Conservation (phyloP, 2,797 vertebrate genomes). For the Halcyon chelicuti region DNA sequence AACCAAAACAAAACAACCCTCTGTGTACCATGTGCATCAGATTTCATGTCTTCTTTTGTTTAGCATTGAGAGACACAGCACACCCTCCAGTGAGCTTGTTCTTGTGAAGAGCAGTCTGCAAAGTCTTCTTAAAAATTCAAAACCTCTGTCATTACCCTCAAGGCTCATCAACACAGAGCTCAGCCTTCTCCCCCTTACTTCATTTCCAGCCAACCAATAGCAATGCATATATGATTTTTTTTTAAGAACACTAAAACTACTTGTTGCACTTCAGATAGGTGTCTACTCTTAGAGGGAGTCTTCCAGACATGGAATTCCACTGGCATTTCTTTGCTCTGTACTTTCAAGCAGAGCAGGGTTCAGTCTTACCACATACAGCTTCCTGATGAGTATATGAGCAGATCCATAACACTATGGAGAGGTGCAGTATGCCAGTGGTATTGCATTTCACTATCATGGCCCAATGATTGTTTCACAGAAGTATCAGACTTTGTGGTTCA, state of each 20-base stretch:
- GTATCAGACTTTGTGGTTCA: neutral
- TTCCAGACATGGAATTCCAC: neutral
- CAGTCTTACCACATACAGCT: neutral
- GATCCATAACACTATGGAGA: accelerated
- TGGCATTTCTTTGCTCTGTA: neutral
- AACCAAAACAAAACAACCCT: neutral
- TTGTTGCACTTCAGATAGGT: neutral
- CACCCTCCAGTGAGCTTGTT: neutral
- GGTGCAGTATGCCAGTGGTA: neutral
- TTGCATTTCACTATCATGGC: neutral
- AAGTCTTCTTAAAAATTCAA: neutral
- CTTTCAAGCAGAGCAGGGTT: neutral
- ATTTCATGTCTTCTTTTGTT: neutral
- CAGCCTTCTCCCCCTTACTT: neutral
- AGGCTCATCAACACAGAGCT: neutral
- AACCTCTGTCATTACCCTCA: neutral
- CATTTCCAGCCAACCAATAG: neutral
- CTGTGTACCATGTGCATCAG: neutral
- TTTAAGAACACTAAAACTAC: neutral
- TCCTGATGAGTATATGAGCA: neutral
- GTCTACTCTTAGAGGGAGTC: neutral
- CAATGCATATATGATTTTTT: neutral
- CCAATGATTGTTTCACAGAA: accelerated
- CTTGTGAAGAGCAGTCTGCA: neutral
- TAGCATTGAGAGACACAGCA: neutral